Conservation (phyloP, 2,113 vertebrate genomes). For the Taurulus bubalis region DNA sequence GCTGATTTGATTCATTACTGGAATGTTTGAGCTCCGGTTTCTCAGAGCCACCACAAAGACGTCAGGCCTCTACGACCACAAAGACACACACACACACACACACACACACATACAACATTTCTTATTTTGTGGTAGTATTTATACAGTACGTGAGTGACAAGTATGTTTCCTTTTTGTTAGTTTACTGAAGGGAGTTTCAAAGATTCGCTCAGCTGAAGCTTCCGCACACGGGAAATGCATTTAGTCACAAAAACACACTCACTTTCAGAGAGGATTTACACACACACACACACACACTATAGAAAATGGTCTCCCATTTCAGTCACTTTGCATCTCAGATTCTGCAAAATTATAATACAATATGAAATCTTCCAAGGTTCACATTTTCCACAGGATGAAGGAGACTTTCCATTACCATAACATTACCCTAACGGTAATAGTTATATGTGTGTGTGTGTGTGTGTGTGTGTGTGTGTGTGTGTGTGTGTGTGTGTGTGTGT, state of each 20-base stretch:
- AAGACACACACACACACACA: slow-evolving; percentile 3
- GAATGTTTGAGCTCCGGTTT: slow-evolving; percentile 16
- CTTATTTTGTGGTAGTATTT: background rate
- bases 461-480: slow-evolving; percentile 12
- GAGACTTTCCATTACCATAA: slow-evolving; percentile 62
- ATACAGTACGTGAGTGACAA: background rate
- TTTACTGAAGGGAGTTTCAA: background rate
- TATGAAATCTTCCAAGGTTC: slow-evolving; percentile 50
- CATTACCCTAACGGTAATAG: slow-evolving; percentile 37
- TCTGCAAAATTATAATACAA: slow-evolving; percentile 59
- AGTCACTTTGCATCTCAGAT: slow-evolving; percentile 49
- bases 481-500: slow-evolving; percentile 6
- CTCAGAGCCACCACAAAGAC: slow-evolving; percentile 29
- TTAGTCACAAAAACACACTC: slow-evolving; percentile 5
- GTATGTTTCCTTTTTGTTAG: background rate
- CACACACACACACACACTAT: background rate
- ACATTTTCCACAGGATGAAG: slow-evolving; percentile 68
- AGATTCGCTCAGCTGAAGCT: slow-evolving; percentile 2
- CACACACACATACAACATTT: slow-evolving; percentile 21
- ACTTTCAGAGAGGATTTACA: slow-evolving; percentile 3
- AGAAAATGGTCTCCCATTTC: slow-evolving; percentile 44
- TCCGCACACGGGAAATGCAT: background rate
- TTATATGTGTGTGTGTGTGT: slow-evolving; percentile 17
- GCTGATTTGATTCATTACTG: slow-evolving; percentile 39
- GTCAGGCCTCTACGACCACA: slow-evolving; percentile 28